phyloP scores from a whole-genome alignment of 2,888 invertebrate species.

The Spodoptera picta region DNA sequence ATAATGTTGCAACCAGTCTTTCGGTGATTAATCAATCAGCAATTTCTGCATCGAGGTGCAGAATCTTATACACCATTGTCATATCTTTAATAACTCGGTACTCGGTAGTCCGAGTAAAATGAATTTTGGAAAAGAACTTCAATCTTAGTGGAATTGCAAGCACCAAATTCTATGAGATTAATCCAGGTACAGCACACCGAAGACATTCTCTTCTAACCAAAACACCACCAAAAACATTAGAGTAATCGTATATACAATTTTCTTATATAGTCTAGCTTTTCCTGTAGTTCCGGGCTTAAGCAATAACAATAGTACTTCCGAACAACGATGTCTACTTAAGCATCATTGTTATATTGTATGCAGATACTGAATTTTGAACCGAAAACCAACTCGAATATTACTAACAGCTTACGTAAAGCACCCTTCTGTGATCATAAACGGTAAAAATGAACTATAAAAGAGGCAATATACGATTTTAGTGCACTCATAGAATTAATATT shows the following conservation, averaged over 20 bases:
- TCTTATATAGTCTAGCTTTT: slow-evolving; percentile 12
- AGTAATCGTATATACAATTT: background rate
- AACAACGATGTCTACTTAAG: slow-evolving; percentile 38
- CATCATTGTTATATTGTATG: slow-evolving; percentile 36
- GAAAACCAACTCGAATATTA: slow-evolving; percentile 44
- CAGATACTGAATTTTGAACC: slow-evolving; percentile 33
- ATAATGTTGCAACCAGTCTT: too few relatives aligned
- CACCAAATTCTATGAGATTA: background rate
- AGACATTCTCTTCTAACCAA: background rate
- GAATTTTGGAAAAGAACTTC: too few relatives aligned
- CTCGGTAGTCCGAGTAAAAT: too few relatives aligned
- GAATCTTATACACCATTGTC: too few relatives aligned
- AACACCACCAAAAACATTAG: background rate
- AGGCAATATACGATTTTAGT: slow-evolving; percentile 48
- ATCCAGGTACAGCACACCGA: background rate
- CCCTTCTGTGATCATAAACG: slow-evolving; percentile 44
- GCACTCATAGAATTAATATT: slow-evolving; percentile 43
- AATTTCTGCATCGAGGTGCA: too few relatives aligned
- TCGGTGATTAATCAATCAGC: too few relatives aligned
- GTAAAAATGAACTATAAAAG: slow-evolving; percentile 48
- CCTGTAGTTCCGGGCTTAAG: slow-evolving; percentile 6
- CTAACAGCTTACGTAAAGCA: slow-evolving; percentile 45
- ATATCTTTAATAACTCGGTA: too few relatives aligned
- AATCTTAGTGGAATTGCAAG: too few relatives aligned
- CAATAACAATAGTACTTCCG: slow-evolving; percentile 42